Evolutionary conservation across 2,888 invertebrate genomes (phyloP).

Genomic region (Orthosia gracilis): DNA sequence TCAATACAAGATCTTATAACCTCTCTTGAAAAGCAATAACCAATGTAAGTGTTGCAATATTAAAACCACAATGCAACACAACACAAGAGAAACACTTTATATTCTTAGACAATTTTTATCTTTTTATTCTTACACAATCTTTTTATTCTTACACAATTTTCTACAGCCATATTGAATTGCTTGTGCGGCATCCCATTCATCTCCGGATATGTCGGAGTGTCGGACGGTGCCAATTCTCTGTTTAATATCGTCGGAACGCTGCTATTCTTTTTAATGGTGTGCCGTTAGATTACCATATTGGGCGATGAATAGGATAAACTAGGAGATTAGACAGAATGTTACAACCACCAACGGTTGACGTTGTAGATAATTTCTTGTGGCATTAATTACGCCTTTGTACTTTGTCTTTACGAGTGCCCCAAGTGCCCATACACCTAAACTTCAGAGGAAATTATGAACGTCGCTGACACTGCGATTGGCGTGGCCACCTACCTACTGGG

Average conservation of each 20-base stretch:
- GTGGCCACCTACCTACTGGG: too few relatives aligned
- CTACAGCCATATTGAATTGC: conserved; percentile 14
- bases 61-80: not conserved
- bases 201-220: conserved; percentile 16
- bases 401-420: not conserved
- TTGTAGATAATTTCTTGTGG: too few relatives aligned
- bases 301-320: conserved; percentile 8
- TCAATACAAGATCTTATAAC: not conserved
- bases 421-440: too few relatives aligned
- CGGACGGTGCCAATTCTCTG: conserved; percentile 25
- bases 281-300: conserved; percentile 41
- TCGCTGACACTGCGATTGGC: too few relatives aligned
- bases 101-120: conserved; percentile 33
- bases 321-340: not conserved
- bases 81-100: conserved; percentile 8
- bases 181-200: conserved; percentile 17
- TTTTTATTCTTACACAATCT: conserved; percentile 37
- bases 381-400: too few relatives aligned
- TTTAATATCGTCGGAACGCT: conserved; percentile 28
- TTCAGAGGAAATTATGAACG: too few relatives aligned
- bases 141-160: conserved; percentile 19
- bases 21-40: not conserved
- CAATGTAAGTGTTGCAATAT: not conserved
- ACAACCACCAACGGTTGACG: too few relatives aligned
- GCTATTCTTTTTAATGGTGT: conserved; percentile 40